Evolutionary conservation across 1,140 invertebrate species (phyloP).

Genomic region (Wiebesia pumilae): DNA sequence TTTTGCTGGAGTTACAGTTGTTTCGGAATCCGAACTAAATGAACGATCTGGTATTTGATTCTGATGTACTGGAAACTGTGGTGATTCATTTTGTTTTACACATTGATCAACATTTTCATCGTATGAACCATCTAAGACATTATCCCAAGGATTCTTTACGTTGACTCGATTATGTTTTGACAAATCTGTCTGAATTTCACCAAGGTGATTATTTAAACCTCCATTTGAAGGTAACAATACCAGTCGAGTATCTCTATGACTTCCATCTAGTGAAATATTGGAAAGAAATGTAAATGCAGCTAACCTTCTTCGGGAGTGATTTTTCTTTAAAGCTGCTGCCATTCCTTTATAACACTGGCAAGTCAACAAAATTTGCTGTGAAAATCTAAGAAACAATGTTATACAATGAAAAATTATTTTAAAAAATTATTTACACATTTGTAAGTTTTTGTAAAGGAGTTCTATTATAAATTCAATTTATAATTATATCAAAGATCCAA

Average conservation of each 20-base stretch:
- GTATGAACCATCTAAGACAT: constrained; percentile 11
- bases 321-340: constrained; percentile 77
- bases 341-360: constrained; percentile 64
- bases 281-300: constrained; percentile 93
- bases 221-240: constrained; percentile 76
- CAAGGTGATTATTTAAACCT: constrained; percentile 58
- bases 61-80: neutral
- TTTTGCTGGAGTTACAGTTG: constrained; percentile 76
- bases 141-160: constrained; percentile 21
- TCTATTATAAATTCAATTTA: too few relatives aligned
- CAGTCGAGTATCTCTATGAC: constrained; percentile 88
- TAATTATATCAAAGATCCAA: too few relatives aligned
- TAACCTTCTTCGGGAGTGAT: constrained; percentile 82
- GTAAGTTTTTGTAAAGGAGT: too few relatives aligned
- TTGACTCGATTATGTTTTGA: constrained; percentile 38
- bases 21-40: constrained; percentile 81
- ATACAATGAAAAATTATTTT: neutral
- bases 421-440: neutral
- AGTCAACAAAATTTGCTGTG: constrained; percentile 32
- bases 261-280: constrained; percentile 95
- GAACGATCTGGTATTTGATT: constrained; percentile 68
- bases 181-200: constrained; percentile 52
- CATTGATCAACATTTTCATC: constrained; percentile 31
- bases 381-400: constrained; percentile 28
- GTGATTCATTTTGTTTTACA: constrained; percentile 41